phyloP scores from a whole-genome alignment of 2,888 invertebrate species.

The Cryptophagus acutangulus region DNA sequence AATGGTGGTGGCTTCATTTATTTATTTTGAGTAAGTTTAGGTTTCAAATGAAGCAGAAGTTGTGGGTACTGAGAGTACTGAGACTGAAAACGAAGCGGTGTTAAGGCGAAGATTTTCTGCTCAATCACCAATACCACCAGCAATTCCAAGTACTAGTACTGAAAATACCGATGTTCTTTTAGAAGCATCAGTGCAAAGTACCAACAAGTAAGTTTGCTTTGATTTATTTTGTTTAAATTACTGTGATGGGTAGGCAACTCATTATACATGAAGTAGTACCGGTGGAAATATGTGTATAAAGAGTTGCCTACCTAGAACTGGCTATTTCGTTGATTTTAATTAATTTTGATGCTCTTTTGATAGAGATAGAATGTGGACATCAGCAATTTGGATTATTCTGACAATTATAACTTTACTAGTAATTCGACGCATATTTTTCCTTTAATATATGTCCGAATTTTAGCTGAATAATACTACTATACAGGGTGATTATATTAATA shows the following conservation, averaged over 20 bases:
- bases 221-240: conserved; percentile 30
- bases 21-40: too few relatives aligned
- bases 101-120: conserved; percentile 23
- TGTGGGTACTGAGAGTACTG: neutral
- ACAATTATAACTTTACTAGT: conserved; percentile 49
- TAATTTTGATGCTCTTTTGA: neutral
- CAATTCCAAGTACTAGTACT: conserved; percentile 10
- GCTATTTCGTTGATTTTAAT: too few relatives aligned
- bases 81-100: conserved; percentile 22
- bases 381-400: conserved; percentile 48
- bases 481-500: too few relatives aligned
- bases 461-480: too few relatives aligned
- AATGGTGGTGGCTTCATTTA: too few relatives aligned
- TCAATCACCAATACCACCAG: conserved; percentile 13
- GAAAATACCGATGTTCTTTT: conserved; percentile 20
- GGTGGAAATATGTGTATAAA: too few relatives aligned
- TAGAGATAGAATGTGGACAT: conserved; percentile 51
- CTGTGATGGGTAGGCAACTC: too few relatives aligned
- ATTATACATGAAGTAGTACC: too few relatives aligned
- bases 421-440: conserved; percentile 50
- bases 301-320: too few relatives aligned
- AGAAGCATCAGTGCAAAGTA: conserved; percentile 40
- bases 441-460: conserved; percentile 38
- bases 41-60: neutral
- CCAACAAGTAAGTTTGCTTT: conserved; percentile 38